Conservation (phyloP, 92 coral and sea anemone genomes). For the Actinostola sp. region DNA sequence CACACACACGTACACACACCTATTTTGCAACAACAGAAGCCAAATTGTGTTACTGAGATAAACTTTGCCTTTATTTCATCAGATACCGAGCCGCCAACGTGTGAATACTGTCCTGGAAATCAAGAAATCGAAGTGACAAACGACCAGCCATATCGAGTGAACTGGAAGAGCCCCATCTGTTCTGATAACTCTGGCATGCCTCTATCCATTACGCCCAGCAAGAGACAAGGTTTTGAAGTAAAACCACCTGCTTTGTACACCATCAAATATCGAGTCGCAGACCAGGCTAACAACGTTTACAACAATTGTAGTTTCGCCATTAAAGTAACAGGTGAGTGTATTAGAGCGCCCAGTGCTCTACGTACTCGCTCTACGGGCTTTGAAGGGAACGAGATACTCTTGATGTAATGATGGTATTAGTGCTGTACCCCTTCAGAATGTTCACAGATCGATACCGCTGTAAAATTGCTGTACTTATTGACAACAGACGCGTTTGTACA, state of each 20-base stretch:
- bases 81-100: slow-evolving; percentile 87
- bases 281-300: slow-evolving; percentile 28
- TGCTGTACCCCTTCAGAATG: too few species aligned
- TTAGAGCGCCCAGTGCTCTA: too few species aligned
- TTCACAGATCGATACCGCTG: too few species aligned
- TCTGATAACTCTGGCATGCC: slow-evolving; percentile 80
- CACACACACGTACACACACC: too few species aligned
- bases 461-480: too few species aligned
- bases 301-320: slow-evolving; percentile 60
- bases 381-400: too few species aligned
- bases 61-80: slow-evolving; percentile 10
- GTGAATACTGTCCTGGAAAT: slow-evolving; percentile 58
- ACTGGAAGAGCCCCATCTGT: slow-evolving; percentile 71
- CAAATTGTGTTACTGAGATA: too few species aligned
- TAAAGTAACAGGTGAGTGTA: slow-evolving; percentile 45
- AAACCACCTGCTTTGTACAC: slow-evolving; percentile 44
- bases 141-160: slow-evolving; percentile 7
- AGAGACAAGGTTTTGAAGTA: slow-evolving; percentile 43
- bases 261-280: slow-evolving; percentile 42
- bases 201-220: slow-evolving; percentile 37
- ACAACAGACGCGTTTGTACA: too few species aligned
- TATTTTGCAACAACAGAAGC: too few species aligned
- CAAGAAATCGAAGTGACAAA: slow-evolving; percentile 35
- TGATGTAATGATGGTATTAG: too few species aligned
- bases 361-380: too few species aligned